Evolutionary conservation across 2,113 vertebrate species (phyloP).

Genomic region (Perca fluviatilis): DNA sequence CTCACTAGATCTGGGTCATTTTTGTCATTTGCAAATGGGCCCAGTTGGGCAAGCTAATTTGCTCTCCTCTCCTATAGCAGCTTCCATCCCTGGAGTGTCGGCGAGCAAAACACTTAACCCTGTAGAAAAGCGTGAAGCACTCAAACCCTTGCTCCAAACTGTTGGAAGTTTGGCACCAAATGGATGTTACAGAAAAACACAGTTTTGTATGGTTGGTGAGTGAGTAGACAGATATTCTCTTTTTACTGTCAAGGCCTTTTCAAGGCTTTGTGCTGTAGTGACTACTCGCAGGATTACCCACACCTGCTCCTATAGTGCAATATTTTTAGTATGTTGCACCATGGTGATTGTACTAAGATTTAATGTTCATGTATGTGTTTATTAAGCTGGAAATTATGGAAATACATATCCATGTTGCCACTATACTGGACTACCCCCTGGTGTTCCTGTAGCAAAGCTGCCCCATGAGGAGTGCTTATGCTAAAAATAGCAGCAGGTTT

Average conservation of each 20-base stretch:
- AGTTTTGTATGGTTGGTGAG: background rate
- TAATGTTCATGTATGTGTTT: background rate
- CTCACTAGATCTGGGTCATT: slow-evolving; percentile 40
- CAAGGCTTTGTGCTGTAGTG: background rate
- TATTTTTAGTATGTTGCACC: background rate
- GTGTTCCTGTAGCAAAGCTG: slow-evolving; percentile 8
- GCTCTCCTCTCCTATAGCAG: slow-evolving; percentile 1
- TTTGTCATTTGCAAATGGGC: slow-evolving; percentile 44
- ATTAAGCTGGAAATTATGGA: background rate
- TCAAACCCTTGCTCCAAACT: background rate
- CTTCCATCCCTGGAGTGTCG: background rate
- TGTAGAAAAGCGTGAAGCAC: background rate
- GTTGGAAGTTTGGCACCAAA: background rate
- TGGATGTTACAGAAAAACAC: background rate
- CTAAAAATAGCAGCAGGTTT: slow-evolving; percentile 46
- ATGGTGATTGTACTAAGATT: background rate
- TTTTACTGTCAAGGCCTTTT: background rate
- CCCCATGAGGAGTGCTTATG: slow-evolving; percentile 4
- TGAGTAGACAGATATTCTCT: background rate
- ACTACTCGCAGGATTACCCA: background rate
- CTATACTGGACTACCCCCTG: background rate
- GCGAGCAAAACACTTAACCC: slow-evolving; percentile 27
- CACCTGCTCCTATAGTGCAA: background rate
- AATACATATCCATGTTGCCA: background rate
- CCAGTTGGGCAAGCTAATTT: slow-evolving; percentile 15